Base-by-base conservation (phyloP, 2,797 vertebrate genomes). In the Chaetodon trifasciatus region DNA sequence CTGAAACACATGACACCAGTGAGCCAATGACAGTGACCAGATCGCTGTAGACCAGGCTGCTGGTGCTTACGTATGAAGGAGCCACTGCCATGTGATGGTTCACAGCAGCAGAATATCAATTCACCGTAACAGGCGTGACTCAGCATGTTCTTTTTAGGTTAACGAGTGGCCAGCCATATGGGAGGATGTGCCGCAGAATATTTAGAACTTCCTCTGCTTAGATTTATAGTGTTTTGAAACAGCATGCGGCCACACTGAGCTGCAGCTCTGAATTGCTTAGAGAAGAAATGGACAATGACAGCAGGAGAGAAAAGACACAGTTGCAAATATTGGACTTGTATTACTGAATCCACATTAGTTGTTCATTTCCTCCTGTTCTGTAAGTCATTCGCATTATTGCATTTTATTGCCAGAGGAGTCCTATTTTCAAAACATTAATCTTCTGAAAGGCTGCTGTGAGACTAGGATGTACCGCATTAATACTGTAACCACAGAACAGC, bases 41-140 rank as follows among this genome's bases (percentile, higher is more conserved):
- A 68, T 21, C 74, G 61, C 39, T 42, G 40, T 5, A 15, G 44
- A 46, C 15, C 44, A 9, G 24, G 35, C 63, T 62, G 32, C 40
- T 35, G 40, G 5, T 60, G 28, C 40, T 60, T n/a, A 15, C 32
- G 44, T 12, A 37, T 49, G 56, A 5, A 28, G 7, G 47, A 6
- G 8, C 28, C 35, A 35, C 46, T 24, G 66, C 62, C 50, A 42
- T 44, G 21, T 75, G 69, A 82, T 65, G 55, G 55, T 73, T 39
- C 37, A 69, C 58, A 73, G 78, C 49, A 63, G 52, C 79, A 80
- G 16, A 58, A 82, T 19, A 69, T 47, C 15, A 49, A 15, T 71
- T 77, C 15, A n/a, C 1, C 5, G 37, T 42, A 35, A 60, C 61
- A 23, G 71, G 19, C 28, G 47, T 88, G 79, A 84, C 46, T 86